A percentile compares a stretch with the other conserved stretches of the same genome.
Conservation (phyloP, 1,140 invertebrate species). For the Neodiprion pinetum region DNA sequence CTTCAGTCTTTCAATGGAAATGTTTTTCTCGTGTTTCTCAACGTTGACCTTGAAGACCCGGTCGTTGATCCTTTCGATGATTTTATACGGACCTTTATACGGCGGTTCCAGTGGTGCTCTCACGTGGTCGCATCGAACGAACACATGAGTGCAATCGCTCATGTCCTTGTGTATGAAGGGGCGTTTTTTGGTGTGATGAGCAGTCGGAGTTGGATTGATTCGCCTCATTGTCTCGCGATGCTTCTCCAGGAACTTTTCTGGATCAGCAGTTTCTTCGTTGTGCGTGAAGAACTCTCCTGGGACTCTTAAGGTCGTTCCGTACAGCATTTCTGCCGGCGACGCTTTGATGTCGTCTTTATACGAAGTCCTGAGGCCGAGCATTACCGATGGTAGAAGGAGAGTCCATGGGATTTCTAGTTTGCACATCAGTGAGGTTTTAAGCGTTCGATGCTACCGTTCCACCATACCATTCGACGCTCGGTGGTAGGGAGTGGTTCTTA, state of each 20-base stretch:
- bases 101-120: not conserved
- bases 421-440: slow-evolving; percentile 42
- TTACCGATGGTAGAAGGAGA: slow-evolving; percentile 40
- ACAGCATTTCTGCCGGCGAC: slow-evolving; percentile 46
- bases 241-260: slow-evolving; percentile 36
- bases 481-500: slow-evolving; percentile 34
- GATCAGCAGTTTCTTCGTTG: slow-evolving; percentile 22
- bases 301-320: slow-evolving; percentile 41
- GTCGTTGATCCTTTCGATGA: not conserved
- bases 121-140: slow-evolving; percentile 16
- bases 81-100: not conserved
- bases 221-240: slow-evolving; percentile 22
- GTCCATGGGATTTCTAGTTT: slow-evolving; percentile 36
- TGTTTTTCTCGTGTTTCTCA: slow-evolving; percentile 7
- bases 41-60: not conserved
- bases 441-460: slow-evolving; percentile 40
- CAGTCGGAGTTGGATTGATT: slow-evolving; percentile 16
- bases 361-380: slow-evolving; percentile 43
- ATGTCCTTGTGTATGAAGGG: slow-evolving; percentile 29
- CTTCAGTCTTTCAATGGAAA: slow-evolving; percentile 26
- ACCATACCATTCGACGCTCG: slow-evolving; percentile 44
- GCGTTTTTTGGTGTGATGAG: slow-evolving; percentile 21
- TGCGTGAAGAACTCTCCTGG: slow-evolving; percentile 46
- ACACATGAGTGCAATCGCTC: slow-evolving; percentile 31
- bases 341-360: slow-evolving; percentile 15